Conservation (phyloP, 2,113 vertebrate genomes). For the Muscicapa adusta region DNA sequence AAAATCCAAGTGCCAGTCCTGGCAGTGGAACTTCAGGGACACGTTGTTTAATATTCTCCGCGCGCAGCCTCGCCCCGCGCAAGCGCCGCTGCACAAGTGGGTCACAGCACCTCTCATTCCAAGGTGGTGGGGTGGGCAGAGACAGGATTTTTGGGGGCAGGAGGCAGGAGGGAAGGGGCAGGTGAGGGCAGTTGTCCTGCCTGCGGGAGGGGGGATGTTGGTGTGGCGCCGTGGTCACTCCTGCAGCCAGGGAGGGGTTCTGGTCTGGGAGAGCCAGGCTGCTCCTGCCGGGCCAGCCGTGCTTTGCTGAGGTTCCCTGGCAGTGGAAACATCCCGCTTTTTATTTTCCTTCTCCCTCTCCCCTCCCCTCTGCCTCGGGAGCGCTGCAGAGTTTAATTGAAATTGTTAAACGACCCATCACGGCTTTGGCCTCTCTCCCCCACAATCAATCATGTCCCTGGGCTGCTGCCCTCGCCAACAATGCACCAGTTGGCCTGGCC, state of each 20-base stretch:
- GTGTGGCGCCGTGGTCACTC: background rate
- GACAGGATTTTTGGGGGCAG: background rate
- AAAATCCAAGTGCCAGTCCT: slow-evolving; percentile 43
- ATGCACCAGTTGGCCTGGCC: slow-evolving; percentile 10
- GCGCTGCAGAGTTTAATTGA: slow-evolving; percentile 57
- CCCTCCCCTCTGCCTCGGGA: slow-evolving; percentile 12
- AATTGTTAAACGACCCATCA: slow-evolving; percentile 68
- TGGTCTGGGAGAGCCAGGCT: background rate
- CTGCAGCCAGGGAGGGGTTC: background rate
- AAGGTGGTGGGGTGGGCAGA: background rate
- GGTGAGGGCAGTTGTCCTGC: background rate
- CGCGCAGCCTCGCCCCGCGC: background rate
- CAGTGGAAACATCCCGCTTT: background rate
- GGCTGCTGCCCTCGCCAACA: slow-evolving; percentile 45
- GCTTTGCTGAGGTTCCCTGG: background rate
- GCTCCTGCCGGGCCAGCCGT: background rate
- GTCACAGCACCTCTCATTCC: slow-evolving; percentile 40
- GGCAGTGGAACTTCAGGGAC: slow-evolving; percentile 42
- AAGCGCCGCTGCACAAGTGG: slow-evolving; percentile 27
- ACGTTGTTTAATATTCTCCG: slow-evolving; percentile 38
- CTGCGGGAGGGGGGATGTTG: rapidly evolving
- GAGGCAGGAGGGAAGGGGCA: background rate
- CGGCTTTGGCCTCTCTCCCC: slow-evolving; percentile 62
- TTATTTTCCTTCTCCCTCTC: slow-evolving; percentile 22
- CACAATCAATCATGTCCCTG: slow-evolving; percentile 42